Percentiles rank a stretch among this genome's conserved stretches.
Evolutionary conservation across 2,797 vertebrate genomes (phyloP).

Genomic region (Coluber constrictor): DNA sequence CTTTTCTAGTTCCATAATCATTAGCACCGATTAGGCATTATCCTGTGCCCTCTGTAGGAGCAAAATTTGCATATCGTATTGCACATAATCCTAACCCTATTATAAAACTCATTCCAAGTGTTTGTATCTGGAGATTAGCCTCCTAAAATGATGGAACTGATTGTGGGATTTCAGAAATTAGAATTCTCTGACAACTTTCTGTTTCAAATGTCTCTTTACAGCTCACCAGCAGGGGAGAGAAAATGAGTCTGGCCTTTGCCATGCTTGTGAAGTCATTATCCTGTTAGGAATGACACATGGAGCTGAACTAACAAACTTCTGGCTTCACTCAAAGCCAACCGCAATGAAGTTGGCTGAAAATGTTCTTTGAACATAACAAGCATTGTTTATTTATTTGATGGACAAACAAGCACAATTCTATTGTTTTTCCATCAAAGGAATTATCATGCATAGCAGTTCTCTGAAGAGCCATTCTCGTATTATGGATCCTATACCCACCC

Average conservation of each 20-base stretch:
- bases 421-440: background rate
- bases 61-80: constrained; percentile 33
- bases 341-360: constrained; percentile 32
- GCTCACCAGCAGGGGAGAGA: constrained; percentile 38
- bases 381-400: constrained; percentile 30
- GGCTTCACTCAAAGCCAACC: constrained; percentile 31
- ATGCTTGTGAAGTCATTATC: constrained; percentile 48
- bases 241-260: constrained; percentile 51
- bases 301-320: constrained; percentile 45
- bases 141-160: constrained; percentile 34
- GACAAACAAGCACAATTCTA: background rate
- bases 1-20: constrained; percentile 33
- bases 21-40: constrained; percentile 25
- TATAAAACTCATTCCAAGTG: constrained; percentile 17
- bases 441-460: background rate
- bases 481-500: background rate
- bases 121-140: constrained; percentile 1
- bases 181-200: constrained; percentile 40
- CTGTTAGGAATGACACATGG: constrained; percentile 41
- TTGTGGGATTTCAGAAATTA: constrained; percentile 55
- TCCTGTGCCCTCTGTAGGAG: constrained; percentile 21
- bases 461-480: background rate
- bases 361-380: background rate
- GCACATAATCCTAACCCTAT: constrained; percentile 36
- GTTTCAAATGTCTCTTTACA: constrained; percentile 49